These are phyloP conservation scores for Crossoptilon crossoptilon DNA, from an alignment of 2,797 vertebrate species.

Conservation along the genomic window DNA sequence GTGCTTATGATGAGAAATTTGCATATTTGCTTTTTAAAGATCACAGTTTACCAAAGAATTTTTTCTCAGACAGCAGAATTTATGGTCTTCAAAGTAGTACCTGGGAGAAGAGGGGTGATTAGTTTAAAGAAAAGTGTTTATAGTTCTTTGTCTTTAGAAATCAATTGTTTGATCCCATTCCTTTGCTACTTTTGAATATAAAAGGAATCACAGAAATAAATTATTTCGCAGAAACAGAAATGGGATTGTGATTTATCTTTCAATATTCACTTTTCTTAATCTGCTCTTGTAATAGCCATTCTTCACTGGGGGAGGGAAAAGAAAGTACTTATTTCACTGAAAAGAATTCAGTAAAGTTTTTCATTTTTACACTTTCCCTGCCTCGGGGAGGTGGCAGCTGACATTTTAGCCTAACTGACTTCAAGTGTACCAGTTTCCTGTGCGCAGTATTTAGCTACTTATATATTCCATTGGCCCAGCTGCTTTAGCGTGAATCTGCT, in stretches of 20 bases:
- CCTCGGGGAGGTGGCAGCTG: not conserved
- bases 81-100: not conserved
- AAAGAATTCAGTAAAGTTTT: not conserved
- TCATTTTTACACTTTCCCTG: not conserved
- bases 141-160: not conserved
- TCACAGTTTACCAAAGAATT: not conserved
- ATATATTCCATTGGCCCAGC: not conserved
- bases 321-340: not conserved
- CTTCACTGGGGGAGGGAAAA: not conserved
- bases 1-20: not conserved
- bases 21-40: not conserved
- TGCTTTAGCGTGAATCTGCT: not conserved
- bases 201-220: not conserved
- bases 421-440: not conserved
- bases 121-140: not conserved
- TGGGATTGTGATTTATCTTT: not conserved
- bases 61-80: not conserved
- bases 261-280: not conserved
- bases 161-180: not conserved
- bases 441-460: not conserved
- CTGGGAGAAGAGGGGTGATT: not conserved
- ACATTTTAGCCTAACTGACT: not conserved
- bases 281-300: not conserved
- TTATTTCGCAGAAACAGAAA: not conserved
- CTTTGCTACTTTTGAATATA: not conserved